Evolutionary conservation across 2,113 vertebrate genomes (phyloP).

Genomic region (Pao palembangensis): DNA sequence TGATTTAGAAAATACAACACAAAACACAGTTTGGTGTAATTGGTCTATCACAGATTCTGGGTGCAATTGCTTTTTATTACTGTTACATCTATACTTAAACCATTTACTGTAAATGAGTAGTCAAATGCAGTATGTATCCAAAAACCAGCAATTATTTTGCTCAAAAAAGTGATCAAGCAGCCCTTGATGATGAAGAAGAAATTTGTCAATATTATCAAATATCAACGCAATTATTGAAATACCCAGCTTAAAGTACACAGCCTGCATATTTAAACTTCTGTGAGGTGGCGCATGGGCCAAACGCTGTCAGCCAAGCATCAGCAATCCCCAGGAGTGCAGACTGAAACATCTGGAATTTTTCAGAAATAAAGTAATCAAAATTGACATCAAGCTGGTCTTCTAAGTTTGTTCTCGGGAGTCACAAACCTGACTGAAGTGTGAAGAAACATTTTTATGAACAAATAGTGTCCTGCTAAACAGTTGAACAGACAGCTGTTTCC

Average conservation of each 20-base stretch:
- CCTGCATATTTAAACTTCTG: conserved; percentile 14
- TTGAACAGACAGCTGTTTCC: conserved; percentile 57
- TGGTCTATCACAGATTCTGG: too few species aligned
- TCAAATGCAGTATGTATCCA: too few species aligned
- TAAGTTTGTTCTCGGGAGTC: conserved; percentile 65
- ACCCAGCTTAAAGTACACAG: neutral
- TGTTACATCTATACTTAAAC: too few species aligned
- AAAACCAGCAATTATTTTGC: too few species aligned
- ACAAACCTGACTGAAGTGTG: conserved; percentile 44
- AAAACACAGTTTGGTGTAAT: too few species aligned
- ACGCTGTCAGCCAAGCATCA: conserved; percentile 50
- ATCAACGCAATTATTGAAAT: conserved; percentile 8
- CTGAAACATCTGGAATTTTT: conserved; percentile 74
- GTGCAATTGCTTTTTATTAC: too few species aligned
- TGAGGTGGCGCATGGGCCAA: conserved; percentile 49
- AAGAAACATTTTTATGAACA: conserved; percentile 52
- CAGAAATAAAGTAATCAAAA: conserved; percentile 73
- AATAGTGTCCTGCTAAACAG: conserved; percentile 56
- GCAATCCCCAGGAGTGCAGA: conserved; percentile 36
- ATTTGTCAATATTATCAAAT: neutral
- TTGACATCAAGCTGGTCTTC: conserved; percentile 61
- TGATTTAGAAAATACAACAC: too few species aligned
- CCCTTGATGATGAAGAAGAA: too few species aligned
- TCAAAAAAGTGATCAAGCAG: too few species aligned
- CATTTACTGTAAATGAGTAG: too few species aligned